These are phyloP conservation scores for Pterois miles DNA, from an alignment of 2,797 vertebrate genomes.

Conservation along the genomic window DNA sequence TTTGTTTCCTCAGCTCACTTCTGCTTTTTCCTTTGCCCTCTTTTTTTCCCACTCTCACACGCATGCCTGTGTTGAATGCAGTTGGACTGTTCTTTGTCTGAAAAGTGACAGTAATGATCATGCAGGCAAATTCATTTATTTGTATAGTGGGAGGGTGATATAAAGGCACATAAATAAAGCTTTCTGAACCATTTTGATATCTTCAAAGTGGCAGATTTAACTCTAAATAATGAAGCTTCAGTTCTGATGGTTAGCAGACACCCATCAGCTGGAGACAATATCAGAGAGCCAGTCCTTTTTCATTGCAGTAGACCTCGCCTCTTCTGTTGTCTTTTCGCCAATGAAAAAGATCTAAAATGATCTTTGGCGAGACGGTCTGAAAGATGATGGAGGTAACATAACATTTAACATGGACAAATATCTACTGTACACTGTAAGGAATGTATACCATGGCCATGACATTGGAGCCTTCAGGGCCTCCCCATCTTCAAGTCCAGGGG, in stretches of 20 bases:
- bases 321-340: not conserved
- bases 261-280: not conserved
- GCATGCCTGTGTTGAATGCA: slow-evolving; percentile 21
- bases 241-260: slow-evolving; percentile 15
- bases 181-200: slow-evolving; percentile 10
- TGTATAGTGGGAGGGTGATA: slow-evolving; percentile 1
- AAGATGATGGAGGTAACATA: not conserved
- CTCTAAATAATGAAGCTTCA: slow-evolving; percentile 13
- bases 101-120: slow-evolving; percentile 43
- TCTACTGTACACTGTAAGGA: not conserved
- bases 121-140: slow-evolving; percentile 35
- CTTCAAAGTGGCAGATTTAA: slow-evolving; percentile 23
- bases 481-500: not conserved
- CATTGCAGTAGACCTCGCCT: not conserved
- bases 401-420: not conserved
- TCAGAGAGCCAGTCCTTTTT: not conserved
- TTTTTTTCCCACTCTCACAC: not conserved
- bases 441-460: not conserved
- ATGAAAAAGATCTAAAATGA: not conserved
- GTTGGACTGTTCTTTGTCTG: slow-evolving; percentile 35
- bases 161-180: slow-evolving; percentile 19
- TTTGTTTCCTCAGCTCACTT: slow-evolving; percentile 40
- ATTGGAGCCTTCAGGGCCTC: not conserved
- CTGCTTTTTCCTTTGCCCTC: not conserved
- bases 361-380: not conserved